A percentile compares a stretch with the other conserved stretches of the same genome.
phyloP scores from a whole-genome alignment of 2,888 invertebrate species.

The Athetis lepigone region DNA sequence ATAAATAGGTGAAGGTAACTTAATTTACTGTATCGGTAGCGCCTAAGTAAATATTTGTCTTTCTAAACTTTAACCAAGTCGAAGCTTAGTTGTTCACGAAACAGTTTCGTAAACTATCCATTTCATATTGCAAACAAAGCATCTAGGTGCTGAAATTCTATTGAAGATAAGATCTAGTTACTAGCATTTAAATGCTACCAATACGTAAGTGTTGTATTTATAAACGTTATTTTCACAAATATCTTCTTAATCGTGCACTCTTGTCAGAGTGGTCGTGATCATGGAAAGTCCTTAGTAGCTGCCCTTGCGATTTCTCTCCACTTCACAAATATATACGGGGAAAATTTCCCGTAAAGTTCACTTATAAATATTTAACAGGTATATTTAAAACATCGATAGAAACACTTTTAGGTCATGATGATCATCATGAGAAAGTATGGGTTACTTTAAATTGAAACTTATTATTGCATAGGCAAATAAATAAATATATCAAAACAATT shows the following conservation, averaged over 20 bases:
- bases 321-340: no score
- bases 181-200: neutral
- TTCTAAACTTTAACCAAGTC: constrained; percentile 12
- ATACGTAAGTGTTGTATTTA: constrained; percentile 4
- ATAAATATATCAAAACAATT: neutral
- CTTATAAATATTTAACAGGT: no score
- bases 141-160: constrained; percentile 14
- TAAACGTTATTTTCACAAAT: neutral
- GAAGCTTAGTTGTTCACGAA: constrained; percentile 30
- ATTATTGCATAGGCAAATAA: no score
- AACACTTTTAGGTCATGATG: no score
- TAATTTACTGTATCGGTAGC: constrained; percentile 35
- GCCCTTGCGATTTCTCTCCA: no score
- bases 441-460: no score
- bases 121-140: constrained; percentile 22
- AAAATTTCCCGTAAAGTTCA: no score
- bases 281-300: no score
- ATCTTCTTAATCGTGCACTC: no score
- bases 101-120: constrained; percentile 38
- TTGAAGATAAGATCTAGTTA: constrained; percentile 5
- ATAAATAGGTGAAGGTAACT: constrained; percentile 53
- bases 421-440: no score
- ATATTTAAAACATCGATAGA: no score
- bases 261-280: no score
- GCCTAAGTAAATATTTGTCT: constrained; percentile 24